A percentile compares a stretch with the other conserved stretches of the same genome.
Conservation (phyloP, 2,113 vertebrate genomes). For the Scortum barcoo region DNA sequence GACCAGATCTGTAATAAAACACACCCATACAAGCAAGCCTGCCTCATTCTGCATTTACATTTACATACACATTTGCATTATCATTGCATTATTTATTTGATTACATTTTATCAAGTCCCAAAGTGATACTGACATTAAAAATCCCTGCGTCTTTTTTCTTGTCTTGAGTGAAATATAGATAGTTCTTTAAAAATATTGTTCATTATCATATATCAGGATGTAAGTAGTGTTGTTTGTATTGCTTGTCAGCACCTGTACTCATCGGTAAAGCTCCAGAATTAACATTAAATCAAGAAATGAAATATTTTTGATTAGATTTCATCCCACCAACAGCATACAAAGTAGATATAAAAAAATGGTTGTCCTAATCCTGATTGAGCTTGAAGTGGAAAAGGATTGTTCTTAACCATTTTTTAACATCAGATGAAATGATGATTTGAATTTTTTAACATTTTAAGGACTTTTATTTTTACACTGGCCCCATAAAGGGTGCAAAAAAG, state of each 20-base stretch:
- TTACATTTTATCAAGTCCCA: not conserved
- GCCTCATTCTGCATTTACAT: not conserved
- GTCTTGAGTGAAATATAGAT: not conserved
- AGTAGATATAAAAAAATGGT: no score
- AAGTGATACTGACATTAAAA: not conserved
- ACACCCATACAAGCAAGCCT: not conserved
- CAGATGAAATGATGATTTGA: no score
- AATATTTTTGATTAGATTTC: not conserved
- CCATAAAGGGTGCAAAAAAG: not conserved
- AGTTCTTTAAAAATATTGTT: no score
- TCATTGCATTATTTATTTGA: no score
- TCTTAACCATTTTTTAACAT: not conserved
- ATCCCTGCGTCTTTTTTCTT: not conserved
- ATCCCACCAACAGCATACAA: not conserved
- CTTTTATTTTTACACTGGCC: not conserved
- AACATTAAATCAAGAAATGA: not conserved
- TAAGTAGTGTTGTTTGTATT: not conserved
- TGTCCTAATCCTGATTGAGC: no score
- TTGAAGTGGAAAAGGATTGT: not conserved
- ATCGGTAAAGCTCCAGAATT: not conserved
- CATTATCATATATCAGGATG: not conserved
- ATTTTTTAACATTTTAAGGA: no score
- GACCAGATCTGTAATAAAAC: not conserved
- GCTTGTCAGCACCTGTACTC: not conserved
- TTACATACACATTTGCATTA: no score